Evolutionary conservation across 2,797 vertebrate species (phyloP).

Genomic region (Linurgus olivaceus): DNA sequence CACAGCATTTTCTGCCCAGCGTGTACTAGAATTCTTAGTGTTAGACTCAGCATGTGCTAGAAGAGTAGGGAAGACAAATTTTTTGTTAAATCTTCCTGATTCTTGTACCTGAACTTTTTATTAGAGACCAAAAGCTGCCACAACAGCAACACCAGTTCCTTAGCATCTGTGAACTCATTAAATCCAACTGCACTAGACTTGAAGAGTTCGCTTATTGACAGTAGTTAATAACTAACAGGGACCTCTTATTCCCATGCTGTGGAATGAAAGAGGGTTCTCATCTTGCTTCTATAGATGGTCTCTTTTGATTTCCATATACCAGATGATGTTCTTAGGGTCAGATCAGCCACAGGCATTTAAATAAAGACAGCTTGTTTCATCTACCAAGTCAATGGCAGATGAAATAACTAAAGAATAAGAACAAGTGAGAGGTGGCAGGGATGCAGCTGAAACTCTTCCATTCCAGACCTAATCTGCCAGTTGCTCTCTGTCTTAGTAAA

Average conservation of each 20-base stretch:
- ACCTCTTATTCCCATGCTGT: neutral
- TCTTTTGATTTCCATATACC: neutral
- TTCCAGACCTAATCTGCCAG: neutral
- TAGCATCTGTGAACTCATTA: neutral
- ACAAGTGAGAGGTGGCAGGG: neutral
- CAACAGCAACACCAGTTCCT: neutral
- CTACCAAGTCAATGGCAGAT: neutral
- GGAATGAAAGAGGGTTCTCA: neutral
- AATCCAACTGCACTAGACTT: neutral
- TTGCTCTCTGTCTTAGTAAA: neutral
- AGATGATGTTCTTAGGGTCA: neutral
- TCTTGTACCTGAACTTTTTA: neutral
- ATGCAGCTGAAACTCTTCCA: neutral
- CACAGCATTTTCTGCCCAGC: neutral
- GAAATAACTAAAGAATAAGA: neutral
- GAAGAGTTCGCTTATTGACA: neutral
- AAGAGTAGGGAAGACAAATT: neutral
- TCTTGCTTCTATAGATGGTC: neutral
- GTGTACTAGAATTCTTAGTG: neutral
- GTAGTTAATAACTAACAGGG: neutral
- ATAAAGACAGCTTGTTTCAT: neutral
- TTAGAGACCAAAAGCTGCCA: neutral
- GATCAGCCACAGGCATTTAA: neutral
- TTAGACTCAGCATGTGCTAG: neutral
- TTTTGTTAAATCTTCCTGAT: neutral